phyloP scores from a whole-genome alignment of 2,113 vertebrate genomes.

The Hippocampus guttulatus region DNA sequence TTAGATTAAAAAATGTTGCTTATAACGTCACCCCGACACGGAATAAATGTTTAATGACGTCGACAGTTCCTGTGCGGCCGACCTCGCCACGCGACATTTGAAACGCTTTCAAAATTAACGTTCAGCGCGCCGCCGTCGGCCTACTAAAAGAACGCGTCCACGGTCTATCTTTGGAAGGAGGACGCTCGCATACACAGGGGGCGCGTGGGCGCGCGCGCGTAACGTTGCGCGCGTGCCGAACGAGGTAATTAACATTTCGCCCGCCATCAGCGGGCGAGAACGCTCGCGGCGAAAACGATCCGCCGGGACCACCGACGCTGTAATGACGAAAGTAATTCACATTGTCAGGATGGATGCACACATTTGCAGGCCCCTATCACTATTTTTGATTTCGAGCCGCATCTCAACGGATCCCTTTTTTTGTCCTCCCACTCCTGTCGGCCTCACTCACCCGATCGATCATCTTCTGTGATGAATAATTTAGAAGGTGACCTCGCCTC shows the following conservation, averaged over 20 bases:
- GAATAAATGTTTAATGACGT: too few species aligned
- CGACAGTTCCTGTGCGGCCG: too few species aligned
- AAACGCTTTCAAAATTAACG: neutral
- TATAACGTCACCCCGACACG: too few species aligned
- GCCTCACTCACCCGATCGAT: conserved; percentile 17
- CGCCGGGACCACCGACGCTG: conserved; percentile 24
- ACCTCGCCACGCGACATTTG: neutral
- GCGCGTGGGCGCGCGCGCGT: neutral
- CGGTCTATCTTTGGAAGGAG: neutral
- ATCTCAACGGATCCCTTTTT: neutral
- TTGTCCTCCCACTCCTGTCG: conserved; percentile 4
- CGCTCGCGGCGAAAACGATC: conserved; percentile 47
- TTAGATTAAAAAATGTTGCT: too few species aligned
- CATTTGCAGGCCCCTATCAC: neutral
- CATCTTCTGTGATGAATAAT: conserved; percentile 38
- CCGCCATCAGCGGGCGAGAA: conserved; percentile 28
- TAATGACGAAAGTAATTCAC: conserved; percentile 26
- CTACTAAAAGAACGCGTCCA: neutral
- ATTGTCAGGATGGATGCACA: neutral
- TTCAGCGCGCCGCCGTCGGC: neutral
- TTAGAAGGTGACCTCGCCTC: conserved; percentile 47
- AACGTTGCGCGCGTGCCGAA: conserved; percentile 24
- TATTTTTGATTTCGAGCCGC: neutral
- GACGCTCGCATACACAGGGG: conserved; percentile 1
- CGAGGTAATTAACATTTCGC: conserved; percentile 55